A percentile compares a stretch with the other conserved stretches of the same genome.
phyloP scores from a whole-genome alignment of 2,113 vertebrate species.

The Scopus umbretta region DNA sequence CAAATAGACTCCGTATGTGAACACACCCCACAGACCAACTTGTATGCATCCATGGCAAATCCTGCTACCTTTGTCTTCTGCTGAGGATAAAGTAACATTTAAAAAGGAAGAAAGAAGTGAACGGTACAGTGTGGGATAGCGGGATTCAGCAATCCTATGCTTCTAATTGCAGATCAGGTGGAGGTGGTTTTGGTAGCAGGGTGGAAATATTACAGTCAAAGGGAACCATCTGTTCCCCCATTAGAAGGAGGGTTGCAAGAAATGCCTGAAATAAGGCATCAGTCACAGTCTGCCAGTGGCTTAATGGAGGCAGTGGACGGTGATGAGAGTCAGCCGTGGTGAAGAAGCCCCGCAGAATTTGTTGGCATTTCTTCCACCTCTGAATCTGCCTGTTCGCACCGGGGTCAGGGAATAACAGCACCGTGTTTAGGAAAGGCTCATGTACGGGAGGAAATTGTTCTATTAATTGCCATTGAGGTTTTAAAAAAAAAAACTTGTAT shows the following conservation, averaged over 20 bases:
- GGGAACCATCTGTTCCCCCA: not conserved
- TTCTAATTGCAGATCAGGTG: conserved; percentile 5
- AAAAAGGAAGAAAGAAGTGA: not conserved
- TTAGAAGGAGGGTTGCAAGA: not conserved
- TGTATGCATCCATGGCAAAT: not conserved
- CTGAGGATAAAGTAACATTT: not conserved
- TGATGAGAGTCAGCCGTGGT: not conserved
- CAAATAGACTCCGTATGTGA: not conserved
- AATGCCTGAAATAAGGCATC: conserved; percentile 1
- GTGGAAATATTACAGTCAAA: not conserved
- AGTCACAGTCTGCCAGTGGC: not conserved
- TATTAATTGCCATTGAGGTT: not conserved
- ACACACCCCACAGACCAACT: not conserved
- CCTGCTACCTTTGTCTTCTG: not conserved
- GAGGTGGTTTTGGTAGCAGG: not conserved
- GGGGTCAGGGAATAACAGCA: not conserved
- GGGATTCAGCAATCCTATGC: not conserved
- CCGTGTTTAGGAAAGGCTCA: not conserved
- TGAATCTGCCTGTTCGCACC: not conserved
- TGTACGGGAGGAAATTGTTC: not conserved
- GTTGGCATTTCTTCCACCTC: not conserved
- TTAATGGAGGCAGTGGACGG: not conserved
- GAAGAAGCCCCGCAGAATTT: not conserved
- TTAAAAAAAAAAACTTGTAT: not conserved
- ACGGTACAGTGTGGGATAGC: not conserved